Percentiles rank a stretch among this genome's conserved stretches.
Evolutionary conservation across 1,140 invertebrate genomes (phyloP).

Genomic region (Papilio glaucus): DNA sequence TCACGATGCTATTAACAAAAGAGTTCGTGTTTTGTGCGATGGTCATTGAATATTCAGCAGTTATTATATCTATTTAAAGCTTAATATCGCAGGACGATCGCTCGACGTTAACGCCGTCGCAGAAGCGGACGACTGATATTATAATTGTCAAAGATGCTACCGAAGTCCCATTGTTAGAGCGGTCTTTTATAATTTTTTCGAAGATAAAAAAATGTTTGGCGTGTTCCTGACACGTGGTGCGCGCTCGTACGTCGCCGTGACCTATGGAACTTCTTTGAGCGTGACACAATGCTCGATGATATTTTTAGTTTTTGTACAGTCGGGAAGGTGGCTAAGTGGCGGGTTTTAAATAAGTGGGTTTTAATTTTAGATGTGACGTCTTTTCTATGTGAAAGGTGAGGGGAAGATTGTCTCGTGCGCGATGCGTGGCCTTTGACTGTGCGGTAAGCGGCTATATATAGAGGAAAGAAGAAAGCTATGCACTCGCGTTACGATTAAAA

Average conservation of each 20-base stretch:
- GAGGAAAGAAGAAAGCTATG: slow-evolving; percentile 42
- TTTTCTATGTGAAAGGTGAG: slow-evolving; percentile 68
- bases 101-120: slow-evolving; percentile 58
- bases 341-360: slow-evolving; percentile 80
- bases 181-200: slow-evolving; percentile 81
- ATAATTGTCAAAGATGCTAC: slow-evolving; percentile 84
- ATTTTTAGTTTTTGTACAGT: slow-evolving; percentile 81
- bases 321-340: slow-evolving; percentile 81
- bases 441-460: slow-evolving; percentile 54
- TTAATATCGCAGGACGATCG: slow-evolving; percentile 51
- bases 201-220: slow-evolving; percentile 83
- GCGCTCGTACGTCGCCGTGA: slow-evolving; percentile 74
- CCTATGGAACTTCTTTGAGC: slow-evolving; percentile 81
- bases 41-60: slow-evolving; percentile 55
- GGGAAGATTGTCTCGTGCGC: slow-evolving; percentile 77
- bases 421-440: slow-evolving; percentile 71
- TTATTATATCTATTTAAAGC: slow-evolving; percentile 60
- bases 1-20: slow-evolving; percentile 55
- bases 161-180: slow-evolving; percentile 77
- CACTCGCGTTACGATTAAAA: slow-evolving; percentile 27
- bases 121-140: slow-evolving; percentile 64
- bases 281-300: slow-evolving; percentile 79
- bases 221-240: slow-evolving; percentile 80
- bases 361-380: slow-evolving; percentile 81
- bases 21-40: slow-evolving; percentile 49